Conservation (phyloP, 2,797 vertebrate species). For the Trachops cirrhosus region DNA sequence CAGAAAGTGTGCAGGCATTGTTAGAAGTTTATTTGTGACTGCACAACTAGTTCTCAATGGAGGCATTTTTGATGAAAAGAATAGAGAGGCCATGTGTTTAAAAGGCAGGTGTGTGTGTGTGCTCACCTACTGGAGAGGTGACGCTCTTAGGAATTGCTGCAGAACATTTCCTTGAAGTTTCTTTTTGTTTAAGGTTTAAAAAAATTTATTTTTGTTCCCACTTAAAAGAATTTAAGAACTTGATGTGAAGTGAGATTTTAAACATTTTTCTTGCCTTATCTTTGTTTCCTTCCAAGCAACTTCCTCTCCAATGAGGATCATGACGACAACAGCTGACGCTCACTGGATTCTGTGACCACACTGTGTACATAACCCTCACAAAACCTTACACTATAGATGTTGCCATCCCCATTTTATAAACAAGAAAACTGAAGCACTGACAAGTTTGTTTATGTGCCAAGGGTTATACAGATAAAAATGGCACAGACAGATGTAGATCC, state of each 20-base stretch:
- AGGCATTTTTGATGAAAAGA: conserved; percentile 1
- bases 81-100: neutral
- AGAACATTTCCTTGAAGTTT: neutral
- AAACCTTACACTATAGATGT: neutral
- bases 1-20: neutral
- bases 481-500: neutral
- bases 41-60: neutral
- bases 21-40: neutral
- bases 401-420: neutral
- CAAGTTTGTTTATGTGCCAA: neutral
- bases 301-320: neutral
- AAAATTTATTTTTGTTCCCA: neutral
- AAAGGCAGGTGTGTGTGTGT: neutral
- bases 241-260: conserved; percentile 40
- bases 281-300: conserved; percentile 26
- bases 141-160: neutral
- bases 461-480: neutral
- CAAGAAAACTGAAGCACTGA: neutral
- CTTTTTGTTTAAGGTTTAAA: neutral
- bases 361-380: neutral
- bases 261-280: neutral
- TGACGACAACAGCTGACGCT: neutral
- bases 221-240: conserved; percentile 8
- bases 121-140: neutral
- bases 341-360: neutral